Evolutionary conservation across 2,113 vertebrate genomes (phyloP).

Genomic region (Poecilia latipinna): DNA sequence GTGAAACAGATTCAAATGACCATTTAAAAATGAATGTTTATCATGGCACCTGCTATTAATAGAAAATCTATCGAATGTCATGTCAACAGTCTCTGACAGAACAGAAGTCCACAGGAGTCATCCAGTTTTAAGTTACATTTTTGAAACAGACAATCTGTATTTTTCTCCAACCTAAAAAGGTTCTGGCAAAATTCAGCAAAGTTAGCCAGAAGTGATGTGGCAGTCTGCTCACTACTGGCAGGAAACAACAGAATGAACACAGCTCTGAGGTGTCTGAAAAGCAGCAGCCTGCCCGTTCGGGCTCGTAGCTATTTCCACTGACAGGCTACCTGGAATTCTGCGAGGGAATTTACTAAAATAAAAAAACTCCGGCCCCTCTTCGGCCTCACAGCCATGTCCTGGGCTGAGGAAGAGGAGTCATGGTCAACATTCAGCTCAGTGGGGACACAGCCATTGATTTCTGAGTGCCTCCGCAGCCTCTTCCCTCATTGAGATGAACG

Average conservation of each 20-base stretch:
- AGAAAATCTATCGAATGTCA: not conserved
- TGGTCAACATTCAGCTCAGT: conserved; percentile 7
- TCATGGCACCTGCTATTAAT: not conserved
- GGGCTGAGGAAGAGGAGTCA: conserved; percentile 19
- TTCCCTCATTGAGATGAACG: conserved; percentile 42
- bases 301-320: conserved; percentile 1
- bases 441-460: conserved; percentile 46
- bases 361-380: conserved; percentile 2
- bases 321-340: not conserved
- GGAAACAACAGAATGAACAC: not conserved
- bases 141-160: conserved; percentile 3
- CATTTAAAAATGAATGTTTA: not conserved
- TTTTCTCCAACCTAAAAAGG: not conserved
- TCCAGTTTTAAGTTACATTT: not conserved
- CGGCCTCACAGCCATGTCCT: not conserved
- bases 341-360: not conserved
- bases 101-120: not conserved
- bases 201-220: conserved; percentile 6
- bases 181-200: not conserved
- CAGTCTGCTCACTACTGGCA: not conserved
- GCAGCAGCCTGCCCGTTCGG: not conserved
- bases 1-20: not conserved
- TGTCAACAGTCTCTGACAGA: not conserved
- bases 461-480: conserved; percentile 1
- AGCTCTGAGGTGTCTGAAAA: conserved; percentile 17